Percentiles rank a stretch among this genome's conserved stretches.
Conservation (phyloP, 2,797 vertebrate species). For the Stomatorhinus walkeri region DNA sequence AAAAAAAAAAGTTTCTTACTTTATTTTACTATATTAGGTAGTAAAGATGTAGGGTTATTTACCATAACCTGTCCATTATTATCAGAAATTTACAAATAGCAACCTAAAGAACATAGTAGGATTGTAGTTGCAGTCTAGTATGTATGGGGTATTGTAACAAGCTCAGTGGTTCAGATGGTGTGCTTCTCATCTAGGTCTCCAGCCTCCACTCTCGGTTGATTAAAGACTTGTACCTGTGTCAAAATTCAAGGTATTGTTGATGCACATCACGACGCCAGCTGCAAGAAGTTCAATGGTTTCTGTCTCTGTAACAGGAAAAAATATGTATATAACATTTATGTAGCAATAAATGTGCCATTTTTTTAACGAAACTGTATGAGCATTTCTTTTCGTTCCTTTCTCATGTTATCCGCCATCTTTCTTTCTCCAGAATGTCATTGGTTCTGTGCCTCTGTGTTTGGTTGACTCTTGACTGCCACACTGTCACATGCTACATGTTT, state of each 20-base stretch:
- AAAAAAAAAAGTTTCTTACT: slow-evolving; percentile 99
- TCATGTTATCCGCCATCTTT: neutral
- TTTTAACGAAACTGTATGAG: slow-evolving; percentile 75
- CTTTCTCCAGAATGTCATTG: slow-evolving; percentile 27
- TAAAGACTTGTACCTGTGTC: slow-evolving; percentile 87
- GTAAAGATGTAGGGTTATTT: slow-evolving; percentile 98
- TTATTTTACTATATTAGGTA: slow-evolving; percentile 99
- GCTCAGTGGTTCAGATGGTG: slow-evolving; percentile 78
- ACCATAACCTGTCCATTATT: slow-evolving; percentile 95
- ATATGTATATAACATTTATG: slow-evolving; percentile 99
- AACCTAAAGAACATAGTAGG: slow-evolving; percentile 82
- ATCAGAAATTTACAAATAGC: slow-evolving; percentile 85
- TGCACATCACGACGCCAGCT: slow-evolving; percentile 80
- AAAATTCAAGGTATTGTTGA: slow-evolving; percentile 87
- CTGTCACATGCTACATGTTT: slow-evolving; percentile 16
- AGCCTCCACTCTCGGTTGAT: slow-evolving; percentile 82
- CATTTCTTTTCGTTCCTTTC: slow-evolving; percentile 52
- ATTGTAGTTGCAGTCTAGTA: slow-evolving; percentile 81
- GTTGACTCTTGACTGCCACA: slow-evolving; percentile 24
- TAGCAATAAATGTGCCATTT: slow-evolving; percentile 99
- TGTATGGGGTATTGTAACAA: slow-evolving; percentile 77
- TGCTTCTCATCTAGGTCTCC: slow-evolving; percentile 77
- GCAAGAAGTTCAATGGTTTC: slow-evolving; percentile 82
- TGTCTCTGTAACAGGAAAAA: slow-evolving; percentile 93
- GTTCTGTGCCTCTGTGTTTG: slow-evolving; percentile 17